A percentile compares a stretch with the other conserved stretches of the same genome.
Conservation (phyloP, 1,140 invertebrate genomes). For the Doryteuthis pealeii region DNA sequence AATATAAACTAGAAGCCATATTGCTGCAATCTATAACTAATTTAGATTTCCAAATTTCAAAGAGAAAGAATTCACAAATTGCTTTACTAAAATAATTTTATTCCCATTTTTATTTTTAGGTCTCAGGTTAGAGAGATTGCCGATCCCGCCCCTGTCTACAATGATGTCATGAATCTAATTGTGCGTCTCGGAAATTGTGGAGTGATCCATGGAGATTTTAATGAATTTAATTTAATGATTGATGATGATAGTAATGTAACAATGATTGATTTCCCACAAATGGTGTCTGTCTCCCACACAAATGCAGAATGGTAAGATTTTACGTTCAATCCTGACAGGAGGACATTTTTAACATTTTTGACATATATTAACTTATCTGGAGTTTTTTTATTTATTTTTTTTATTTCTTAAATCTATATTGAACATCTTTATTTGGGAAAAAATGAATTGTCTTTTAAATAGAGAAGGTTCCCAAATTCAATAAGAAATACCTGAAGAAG, state of each 20-base stretch:
- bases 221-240: conserved; percentile 84
- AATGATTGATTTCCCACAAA: conserved; percentile 99
- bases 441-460: background rate
- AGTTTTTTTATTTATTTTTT: background rate
- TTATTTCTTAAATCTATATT: background rate
- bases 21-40: too few relatives aligned
- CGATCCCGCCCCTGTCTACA: conserved; percentile 81
- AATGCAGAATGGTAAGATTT: conserved; percentile 83
- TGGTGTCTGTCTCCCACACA: conserved; percentile 90
- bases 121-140: conserved; percentile 79
- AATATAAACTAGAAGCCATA: too few relatives aligned
- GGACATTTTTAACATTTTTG: too few relatives aligned
- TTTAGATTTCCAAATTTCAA: too few relatives aligned
- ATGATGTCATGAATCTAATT: conserved; percentile 94
- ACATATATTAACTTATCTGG: too few relatives aligned
- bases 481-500: too few relatives aligned
- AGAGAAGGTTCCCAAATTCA: too few relatives aligned
- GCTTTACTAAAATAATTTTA: too few relatives aligned
- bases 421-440: background rate
- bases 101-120: conserved; percentile 60
- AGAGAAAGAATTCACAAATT: too few relatives aligned
- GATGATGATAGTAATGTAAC: conserved; percentile 77
- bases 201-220: conserved; percentile 98
- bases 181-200: conserved; percentile 88
- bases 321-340: conserved; percentile 5